Conservation (phyloP, 2,797 vertebrate species). For the Diplodus sargus region DNA sequence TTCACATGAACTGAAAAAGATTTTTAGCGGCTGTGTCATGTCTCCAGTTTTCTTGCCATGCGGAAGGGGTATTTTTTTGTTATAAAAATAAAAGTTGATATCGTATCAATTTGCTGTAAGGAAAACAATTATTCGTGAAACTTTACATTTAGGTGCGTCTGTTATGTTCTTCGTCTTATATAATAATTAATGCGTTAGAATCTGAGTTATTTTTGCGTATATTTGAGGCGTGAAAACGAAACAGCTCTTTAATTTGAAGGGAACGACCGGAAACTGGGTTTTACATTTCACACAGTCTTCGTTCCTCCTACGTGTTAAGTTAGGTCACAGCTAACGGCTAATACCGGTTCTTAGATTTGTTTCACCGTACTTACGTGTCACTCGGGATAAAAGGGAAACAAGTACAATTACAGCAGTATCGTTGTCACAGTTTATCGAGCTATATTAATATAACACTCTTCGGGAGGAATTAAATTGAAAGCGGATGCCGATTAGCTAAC, state of each 20-base stretch:
- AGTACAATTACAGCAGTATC: accelerated
- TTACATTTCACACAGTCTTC: not conserved
- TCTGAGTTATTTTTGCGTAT: not conserved
- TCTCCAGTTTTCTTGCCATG: too few relatives aligned
- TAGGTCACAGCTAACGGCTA: not conserved
- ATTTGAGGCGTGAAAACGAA: not conserved
- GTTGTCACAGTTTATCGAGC: not conserved
- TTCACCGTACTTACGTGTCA: not conserved
- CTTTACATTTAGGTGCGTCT: accelerated
- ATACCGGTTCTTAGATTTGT: not conserved
- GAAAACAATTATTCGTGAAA: accelerated
- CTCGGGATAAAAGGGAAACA: not conserved
- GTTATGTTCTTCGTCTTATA: accelerated
- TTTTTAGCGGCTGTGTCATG: not conserved
- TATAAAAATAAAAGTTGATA: not conserved
- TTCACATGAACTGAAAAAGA: not conserved
- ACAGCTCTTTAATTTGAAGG: constrained; percentile 45
- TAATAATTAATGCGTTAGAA: not conserved
- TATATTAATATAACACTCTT: too few relatives aligned
- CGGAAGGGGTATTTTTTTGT: too few relatives aligned
- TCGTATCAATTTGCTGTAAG: not conserved
- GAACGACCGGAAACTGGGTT: not conserved
- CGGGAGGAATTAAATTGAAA: not conserved
- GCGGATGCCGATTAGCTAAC: constrained; percentile 12
- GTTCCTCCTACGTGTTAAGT: not conserved